These are phyloP conservation scores for Xenentodon cancila DNA, from an alignment of 2,797 vertebrate species.

Conservation along the genomic window DNA sequence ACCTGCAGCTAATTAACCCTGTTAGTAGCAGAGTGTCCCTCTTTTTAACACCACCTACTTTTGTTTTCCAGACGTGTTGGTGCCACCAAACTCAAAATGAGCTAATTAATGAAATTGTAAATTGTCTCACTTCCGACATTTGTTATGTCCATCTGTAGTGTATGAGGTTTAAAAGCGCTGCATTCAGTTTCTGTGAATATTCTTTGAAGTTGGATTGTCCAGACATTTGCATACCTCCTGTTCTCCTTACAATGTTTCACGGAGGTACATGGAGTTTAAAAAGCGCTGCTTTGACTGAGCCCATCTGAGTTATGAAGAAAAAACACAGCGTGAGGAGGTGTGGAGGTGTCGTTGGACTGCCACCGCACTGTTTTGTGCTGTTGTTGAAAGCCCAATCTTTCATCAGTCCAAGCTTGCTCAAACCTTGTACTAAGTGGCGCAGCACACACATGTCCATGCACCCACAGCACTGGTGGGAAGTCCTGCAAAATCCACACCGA, in stretches of 20 bases:
- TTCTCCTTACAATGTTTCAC: constrained; percentile 35
- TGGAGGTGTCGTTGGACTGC: constrained; percentile 61
- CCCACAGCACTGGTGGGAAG: neutral
- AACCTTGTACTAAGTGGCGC: constrained; percentile 12
- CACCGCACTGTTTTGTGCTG: constrained; percentile 29
- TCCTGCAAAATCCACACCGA: neutral
- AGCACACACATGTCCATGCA: neutral
- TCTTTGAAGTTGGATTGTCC: no score
- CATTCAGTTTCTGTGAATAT: no score
- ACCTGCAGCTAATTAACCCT: no score
- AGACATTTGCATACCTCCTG: constrained; percentile 42
- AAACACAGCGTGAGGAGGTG: constrained; percentile 35
- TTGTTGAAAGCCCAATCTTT: constrained; percentile 74
- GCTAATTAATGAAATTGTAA: no score
- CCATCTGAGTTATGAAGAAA: constrained; percentile 42
- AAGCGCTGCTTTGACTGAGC: constrained; percentile 20
- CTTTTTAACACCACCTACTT: no score
- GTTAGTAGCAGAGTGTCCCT: no score
- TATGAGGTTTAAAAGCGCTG: no score
- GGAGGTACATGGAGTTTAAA: constrained; percentile 40
- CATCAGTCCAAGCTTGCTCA: constrained; percentile 43
- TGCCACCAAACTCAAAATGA: no score
- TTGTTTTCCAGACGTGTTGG: no score
- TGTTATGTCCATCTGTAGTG: no score
- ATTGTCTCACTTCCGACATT: no score